These are phyloP conservation scores for Belgica antarctica DNA, from an alignment of 2,888 invertebrate species.

Conservation along the genomic window DNA sequence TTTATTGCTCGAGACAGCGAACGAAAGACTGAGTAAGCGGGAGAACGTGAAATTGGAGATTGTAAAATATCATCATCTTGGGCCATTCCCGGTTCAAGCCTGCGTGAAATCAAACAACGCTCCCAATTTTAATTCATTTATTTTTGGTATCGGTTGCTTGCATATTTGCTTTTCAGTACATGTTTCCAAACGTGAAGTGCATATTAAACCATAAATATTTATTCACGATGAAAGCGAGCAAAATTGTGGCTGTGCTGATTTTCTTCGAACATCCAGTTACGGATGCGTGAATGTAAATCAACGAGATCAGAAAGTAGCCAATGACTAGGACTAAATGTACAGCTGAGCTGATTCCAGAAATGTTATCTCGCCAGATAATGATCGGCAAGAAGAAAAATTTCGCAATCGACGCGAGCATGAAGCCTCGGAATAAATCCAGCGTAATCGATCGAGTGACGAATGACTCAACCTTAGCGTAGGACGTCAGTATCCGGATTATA, in stretches of 20 bases:
- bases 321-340: conserved; percentile 62
- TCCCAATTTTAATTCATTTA: too few relatives aligned
- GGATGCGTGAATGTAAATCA: conserved; percentile 62
- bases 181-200: conserved; percentile 4
- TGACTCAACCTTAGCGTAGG: conserved; percentile 18
- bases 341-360: conserved; percentile 52
- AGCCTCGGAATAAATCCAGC: conserved; percentile 57
- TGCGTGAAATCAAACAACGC: too few relatives aligned
- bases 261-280: conserved; percentile 9
- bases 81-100: too few relatives aligned
- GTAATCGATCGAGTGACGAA: not conserved
- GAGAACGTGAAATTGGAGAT: too few relatives aligned
- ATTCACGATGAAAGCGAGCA: conserved; percentile 26
- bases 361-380: conserved; percentile 61
- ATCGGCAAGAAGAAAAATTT: conserved; percentile 62
- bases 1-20: too few relatives aligned
- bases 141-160: too few relatives aligned
- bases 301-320: conserved; percentile 64
- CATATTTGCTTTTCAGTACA: too few relatives aligned
- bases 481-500: conserved; percentile 44
- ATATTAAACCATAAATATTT: conserved; percentile 34
- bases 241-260: conserved; percentile 5
- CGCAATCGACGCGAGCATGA: conserved; percentile 62
- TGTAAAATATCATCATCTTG: too few relatives aligned
- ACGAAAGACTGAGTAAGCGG: too few relatives aligned